These are phyloP conservation scores for Ceratina australensis DNA, from an alignment of 1,140 invertebrate genomes.

Conservation along the genomic window DNA sequence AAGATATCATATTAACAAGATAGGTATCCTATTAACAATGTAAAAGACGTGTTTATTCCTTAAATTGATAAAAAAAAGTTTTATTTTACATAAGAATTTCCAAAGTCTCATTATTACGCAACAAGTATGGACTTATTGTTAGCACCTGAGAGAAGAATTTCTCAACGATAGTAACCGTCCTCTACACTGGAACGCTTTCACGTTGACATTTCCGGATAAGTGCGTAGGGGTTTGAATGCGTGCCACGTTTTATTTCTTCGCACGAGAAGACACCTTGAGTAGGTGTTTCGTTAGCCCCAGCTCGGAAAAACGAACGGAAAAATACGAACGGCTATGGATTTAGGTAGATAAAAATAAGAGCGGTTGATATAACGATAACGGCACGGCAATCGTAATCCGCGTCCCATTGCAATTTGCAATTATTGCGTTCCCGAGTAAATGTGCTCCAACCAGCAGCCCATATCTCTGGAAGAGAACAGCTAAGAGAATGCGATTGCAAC, in stretches of 20 bases:
- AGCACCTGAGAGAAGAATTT: neutral
- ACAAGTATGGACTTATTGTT: too few species aligned
- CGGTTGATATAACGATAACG: slow-evolving; percentile 70
- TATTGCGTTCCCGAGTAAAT: slow-evolving; percentile 76
- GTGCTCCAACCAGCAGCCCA: slow-evolving; percentile 49
- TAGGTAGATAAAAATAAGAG: slow-evolving; percentile 36
- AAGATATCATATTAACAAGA: too few species aligned
- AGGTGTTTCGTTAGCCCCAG: slow-evolving; percentile 7
- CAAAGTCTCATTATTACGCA: too few species aligned
- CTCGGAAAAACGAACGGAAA: neutral
- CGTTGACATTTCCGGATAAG: slow-evolving; percentile 2
- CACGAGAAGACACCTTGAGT: neutral
- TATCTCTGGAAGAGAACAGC: slow-evolving; percentile 33
- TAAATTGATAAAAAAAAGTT: too few species aligned
- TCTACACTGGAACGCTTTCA: slow-evolving; percentile 17
- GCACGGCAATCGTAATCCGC: slow-evolving; percentile 63
- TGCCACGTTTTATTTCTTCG: neutral
- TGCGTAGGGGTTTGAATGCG: neutral
- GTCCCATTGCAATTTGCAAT: slow-evolving; percentile 77
- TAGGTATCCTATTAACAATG: too few species aligned
- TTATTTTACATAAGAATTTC: too few species aligned
- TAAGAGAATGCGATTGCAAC: slow-evolving; percentile 52
- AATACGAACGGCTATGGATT: slow-evolving; percentile 6
- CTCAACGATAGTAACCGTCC: neutral
- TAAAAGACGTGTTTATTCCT: too few species aligned